Evolutionary conservation across 2,797 vertebrate genomes (phyloP), one percentile per base, ranked within the genome.

Genomic region (Salarias fasciatus): DNA sequence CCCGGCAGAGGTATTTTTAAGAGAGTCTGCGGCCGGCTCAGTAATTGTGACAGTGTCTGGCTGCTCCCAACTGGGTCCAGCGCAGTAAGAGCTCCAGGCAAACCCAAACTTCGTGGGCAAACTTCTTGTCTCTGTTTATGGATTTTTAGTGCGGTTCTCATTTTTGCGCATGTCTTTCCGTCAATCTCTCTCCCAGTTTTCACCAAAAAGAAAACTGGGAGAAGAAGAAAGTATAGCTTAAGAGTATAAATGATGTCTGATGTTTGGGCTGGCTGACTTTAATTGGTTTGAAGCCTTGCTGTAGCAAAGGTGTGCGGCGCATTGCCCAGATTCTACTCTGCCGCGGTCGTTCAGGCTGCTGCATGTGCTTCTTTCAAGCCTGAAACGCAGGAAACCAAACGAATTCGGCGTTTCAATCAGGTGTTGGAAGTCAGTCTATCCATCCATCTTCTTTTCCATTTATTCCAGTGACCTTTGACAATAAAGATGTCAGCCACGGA

Each of bases 1-100:
- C 83, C 83, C 83, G 66, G 8, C 72, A 81, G 83, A 88, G 85
- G 86, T 90, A 87, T 92, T 92, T 92, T 92, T 89, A 91, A 91
- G 84, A 92, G 87, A 92, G 91, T 91, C 90, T 92, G 92, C 86
- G 88, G 88, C 82, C n/a, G 41, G 65, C 68, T 40, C 65, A 80
- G 84, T 91, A 92, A 91, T 90, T 90, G 86, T 89, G 85, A 86
- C 71, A 72, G 87, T 87, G 89, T 90, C 89, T 91, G 87, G 83
- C 83, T 83, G 83, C 77, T 85, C 82, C 77, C 78, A 77, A 38
- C 77, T 49, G 83, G 67, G 83, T 86, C 77, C 75, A 24, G 77
- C 84, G 70, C 63, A 64, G 79, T 83, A 79, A 62, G 71, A 76
- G 75, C 72, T 81, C 66, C 60, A 79, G 78, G 66, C 77, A 74